These are phyloP conservation scores for Manis crassicaudata DNA, from an alignment of 2,797 vertebrate genomes.

Conservation along the genomic window DNA sequence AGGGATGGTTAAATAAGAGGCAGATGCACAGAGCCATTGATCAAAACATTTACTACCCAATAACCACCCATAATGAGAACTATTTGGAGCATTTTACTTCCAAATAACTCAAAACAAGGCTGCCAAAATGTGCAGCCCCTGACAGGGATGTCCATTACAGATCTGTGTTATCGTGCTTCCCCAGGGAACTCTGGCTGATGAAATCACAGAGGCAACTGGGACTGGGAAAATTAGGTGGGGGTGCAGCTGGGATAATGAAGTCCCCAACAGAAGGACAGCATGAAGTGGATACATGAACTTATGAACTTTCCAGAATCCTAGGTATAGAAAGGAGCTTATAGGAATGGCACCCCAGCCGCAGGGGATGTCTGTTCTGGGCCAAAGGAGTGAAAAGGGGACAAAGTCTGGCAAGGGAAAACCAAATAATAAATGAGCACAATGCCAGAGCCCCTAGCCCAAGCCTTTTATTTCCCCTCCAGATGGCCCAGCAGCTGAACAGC, in stretches of 20 bases:
- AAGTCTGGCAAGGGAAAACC: constrained; percentile 65
- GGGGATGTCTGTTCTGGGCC: not conserved
- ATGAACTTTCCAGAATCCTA: constrained; percentile 21
- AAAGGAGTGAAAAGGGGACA: constrained; percentile 37
- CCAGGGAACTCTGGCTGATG: not conserved
- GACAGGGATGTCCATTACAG: constrained; percentile 69
- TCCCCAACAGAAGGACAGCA: not conserved
- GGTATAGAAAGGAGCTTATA: constrained; percentile 37
- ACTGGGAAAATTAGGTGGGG: not conserved
- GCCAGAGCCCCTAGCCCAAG: constrained; percentile 67
- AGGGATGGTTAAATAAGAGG: constrained; percentile 25
- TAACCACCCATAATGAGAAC: constrained; percentile 19
- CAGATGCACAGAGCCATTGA: constrained; percentile 45
- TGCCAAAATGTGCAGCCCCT: constrained; percentile 14
- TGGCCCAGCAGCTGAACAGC: constrained; percentile 85
- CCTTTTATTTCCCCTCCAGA: constrained; percentile 86
- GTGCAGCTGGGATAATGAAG: constrained; percentile 62
- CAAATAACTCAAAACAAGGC: constrained; percentile 62
- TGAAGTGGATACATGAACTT: not conserved
- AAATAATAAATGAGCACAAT: constrained; percentile 78
- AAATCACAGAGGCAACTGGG: not conserved
- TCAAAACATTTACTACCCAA: constrained; percentile 68
- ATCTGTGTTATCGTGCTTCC: constrained; percentile 1
- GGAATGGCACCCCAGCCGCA: constrained; percentile 1
- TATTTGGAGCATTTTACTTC: constrained; percentile 32